phyloP scores from a whole-genome alignment of 2,888 invertebrate genomes.

The Pollenia amentaria region DNA sequence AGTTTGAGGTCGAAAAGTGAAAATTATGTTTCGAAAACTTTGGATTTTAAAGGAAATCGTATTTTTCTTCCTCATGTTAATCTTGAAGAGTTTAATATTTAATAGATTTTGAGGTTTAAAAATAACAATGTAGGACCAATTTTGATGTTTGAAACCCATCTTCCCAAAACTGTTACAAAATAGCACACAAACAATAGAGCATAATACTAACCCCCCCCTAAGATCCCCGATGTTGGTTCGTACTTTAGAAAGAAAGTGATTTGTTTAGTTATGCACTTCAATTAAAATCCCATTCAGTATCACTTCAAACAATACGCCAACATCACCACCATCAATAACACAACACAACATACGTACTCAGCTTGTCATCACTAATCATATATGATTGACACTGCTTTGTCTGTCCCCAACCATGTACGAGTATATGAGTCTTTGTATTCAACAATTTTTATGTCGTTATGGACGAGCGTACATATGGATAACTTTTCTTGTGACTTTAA shows the following conservation, averaged over 20 bases:
- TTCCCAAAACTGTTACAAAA: too few relatives aligned
- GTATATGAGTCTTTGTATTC: constrained; percentile 2
- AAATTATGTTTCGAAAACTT: too few relatives aligned
- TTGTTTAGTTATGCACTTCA: constrained; percentile 63
- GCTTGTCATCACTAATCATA: constrained; percentile 71
- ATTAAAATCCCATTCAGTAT: constrained; percentile 62
- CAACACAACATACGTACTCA: constrained; percentile 43
- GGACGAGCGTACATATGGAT: background rate
- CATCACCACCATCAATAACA: constrained; percentile 12
- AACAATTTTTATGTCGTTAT: background rate
- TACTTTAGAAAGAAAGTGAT: constrained; percentile 62
- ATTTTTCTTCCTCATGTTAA: too few relatives aligned
- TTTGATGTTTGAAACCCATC: too few relatives aligned
- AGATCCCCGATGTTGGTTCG: background rate
- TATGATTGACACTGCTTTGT: constrained; percentile 57
- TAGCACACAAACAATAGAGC: too few relatives aligned
- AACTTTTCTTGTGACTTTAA: background rate
- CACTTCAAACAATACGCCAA: constrained; percentile 36
- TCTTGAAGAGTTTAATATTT: too few relatives aligned
- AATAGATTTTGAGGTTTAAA: too few relatives aligned
- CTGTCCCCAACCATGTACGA: background rate
- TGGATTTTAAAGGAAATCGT: too few relatives aligned
- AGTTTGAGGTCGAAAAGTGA: too few relatives aligned
- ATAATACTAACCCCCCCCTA: too few relatives aligned
- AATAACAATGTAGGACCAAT: too few relatives aligned